Conservation (phyloP, 2,113 vertebrate genomes). For the Pipra filicauda region DNA sequence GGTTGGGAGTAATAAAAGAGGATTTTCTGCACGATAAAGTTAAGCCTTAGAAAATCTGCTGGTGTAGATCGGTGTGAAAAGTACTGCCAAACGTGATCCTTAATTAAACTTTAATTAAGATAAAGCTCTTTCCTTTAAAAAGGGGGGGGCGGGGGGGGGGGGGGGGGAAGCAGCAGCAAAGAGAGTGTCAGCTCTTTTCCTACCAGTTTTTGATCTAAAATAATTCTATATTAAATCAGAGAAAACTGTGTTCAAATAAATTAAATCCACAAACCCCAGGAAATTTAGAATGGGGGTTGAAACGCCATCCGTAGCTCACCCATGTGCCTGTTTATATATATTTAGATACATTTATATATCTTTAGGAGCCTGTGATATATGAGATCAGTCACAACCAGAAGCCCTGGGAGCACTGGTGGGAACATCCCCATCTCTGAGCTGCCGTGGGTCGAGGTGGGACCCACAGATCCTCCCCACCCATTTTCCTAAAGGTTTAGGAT, state of each 20-base stretch:
- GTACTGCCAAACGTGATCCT: constrained; percentile 99
- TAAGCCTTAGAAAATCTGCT: constrained; percentile 99
- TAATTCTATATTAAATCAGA: constrained; percentile 73
- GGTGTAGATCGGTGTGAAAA: constrained; percentile 99
- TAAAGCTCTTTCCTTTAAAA: constrained; percentile 84
- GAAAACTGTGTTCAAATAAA: constrained; percentile 74
- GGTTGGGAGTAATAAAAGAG: constrained; percentile 99
- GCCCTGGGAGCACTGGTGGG: background rate
- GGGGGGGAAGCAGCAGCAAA: constrained; percentile 79
- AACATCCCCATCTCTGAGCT: background rate
- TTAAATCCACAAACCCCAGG: constrained; percentile 61
- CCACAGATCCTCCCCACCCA: accelerated
- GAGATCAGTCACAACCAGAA: background rate
- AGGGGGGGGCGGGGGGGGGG: constrained; percentile 17
- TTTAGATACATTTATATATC: background rate
- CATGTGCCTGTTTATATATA: accelerated
- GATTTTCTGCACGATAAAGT: constrained; percentile 99
- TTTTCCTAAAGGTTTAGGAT: background rate
- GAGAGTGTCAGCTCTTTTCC: constrained; percentile 75
- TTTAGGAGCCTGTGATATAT: background rate
- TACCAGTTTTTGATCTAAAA: constrained; percentile 72
- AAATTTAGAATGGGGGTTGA: constrained; percentile 33
- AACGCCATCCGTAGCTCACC: background rate
- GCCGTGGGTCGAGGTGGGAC: background rate
- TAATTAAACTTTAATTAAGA: constrained; percentile 99